Evolutionary conservation across 2,888 invertebrate genomes (phyloP).

Genomic region (Dorcus hopei): DNA sequence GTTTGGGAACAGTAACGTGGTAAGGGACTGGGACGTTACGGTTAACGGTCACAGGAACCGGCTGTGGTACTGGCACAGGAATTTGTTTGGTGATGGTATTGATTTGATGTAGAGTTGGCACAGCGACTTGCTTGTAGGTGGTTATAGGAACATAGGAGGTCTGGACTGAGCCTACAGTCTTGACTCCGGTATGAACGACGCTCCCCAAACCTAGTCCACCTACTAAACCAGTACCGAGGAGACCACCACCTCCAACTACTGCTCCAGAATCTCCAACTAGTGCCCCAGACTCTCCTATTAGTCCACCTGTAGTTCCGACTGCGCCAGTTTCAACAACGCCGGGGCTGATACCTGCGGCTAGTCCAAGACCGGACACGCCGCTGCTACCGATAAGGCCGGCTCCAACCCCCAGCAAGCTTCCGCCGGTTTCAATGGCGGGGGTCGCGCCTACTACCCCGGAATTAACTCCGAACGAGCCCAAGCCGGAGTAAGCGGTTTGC

Average conservation of each 20-base stretch:
- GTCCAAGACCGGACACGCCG: not conserved
- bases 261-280: not conserved
- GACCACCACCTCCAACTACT: not conserved
- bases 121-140: conserved; percentile 2
- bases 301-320: not conserved
- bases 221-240: not conserved
- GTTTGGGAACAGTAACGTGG: conserved; percentile 26
- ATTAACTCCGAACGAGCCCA: not conserved
- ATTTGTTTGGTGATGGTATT: conserved; percentile 22
- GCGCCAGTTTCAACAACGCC: not conserved
- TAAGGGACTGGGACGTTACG: conserved; percentile 17
- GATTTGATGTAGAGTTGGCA: conserved; percentile 8
- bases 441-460: not conserved
- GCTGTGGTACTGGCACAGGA: conserved; percentile 35
- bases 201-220: not conserved
- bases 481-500: not conserved
- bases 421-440: not conserved
- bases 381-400: conserved; percentile 1
- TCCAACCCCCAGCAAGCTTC: not conserved
- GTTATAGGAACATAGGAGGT: no score
- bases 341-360: not conserved
- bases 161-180: no score
- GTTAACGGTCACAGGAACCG: conserved; percentile 36
- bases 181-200: not conserved
- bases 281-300: not conserved